Conservation (phyloP, 1,140 invertebrate genomes). For the Drosophila triauraria region DNA sequence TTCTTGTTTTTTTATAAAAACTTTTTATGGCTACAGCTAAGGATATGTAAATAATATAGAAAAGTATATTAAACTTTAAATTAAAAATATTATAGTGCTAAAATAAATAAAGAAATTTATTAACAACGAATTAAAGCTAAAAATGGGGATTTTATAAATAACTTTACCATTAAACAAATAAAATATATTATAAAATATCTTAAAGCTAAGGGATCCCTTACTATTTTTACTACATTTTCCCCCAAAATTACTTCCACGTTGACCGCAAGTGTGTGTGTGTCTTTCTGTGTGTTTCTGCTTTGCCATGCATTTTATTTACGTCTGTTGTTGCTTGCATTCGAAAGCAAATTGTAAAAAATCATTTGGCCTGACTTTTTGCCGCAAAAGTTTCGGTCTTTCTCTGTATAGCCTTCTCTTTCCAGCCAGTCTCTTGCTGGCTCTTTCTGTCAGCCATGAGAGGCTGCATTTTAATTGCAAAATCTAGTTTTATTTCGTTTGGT, state of each 20-base stretch:
- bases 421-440: not conserved
- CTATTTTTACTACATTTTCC: not conserved
- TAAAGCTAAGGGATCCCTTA: no score
- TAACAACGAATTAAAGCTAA: no score
- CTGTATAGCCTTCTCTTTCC: not conserved
- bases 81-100: no score
- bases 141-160: no score
- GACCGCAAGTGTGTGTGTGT: not conserved
- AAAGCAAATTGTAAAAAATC: conserved; percentile 62
- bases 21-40: conserved; percentile 19
- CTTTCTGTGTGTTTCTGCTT: conserved; percentile 16
- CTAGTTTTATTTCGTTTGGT: conserved; percentile 59
- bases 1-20: conserved; percentile 17
- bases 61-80: no score
- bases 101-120: no score
- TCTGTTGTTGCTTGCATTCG: conserved; percentile 42
- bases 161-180: no score
- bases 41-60: not conserved
- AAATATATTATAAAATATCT: no score
- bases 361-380: conserved; percentile 68
- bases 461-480: conserved; percentile 72
- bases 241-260: conserved; percentile 2
- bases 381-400: conserved; percentile 25
- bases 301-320: conserved; percentile 51
- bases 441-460: conserved; percentile 16